Conservation (phyloP, 1,140 invertebrate genomes). For the Caenorhabditis brenneri region DNA sequence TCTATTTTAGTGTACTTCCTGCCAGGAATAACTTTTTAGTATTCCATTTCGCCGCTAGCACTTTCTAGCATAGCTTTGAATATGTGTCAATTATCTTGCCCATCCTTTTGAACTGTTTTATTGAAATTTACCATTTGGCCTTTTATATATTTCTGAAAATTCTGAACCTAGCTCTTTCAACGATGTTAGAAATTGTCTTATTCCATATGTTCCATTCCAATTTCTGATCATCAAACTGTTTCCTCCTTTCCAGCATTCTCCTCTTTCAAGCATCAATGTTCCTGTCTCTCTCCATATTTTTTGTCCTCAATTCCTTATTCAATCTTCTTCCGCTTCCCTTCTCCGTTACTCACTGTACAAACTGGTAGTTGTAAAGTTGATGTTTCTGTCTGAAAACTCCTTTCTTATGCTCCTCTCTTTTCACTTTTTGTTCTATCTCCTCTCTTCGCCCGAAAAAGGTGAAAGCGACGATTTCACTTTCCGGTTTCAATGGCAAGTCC, state of each 20-base stretch:
- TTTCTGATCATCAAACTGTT: slow-evolving; percentile 1
- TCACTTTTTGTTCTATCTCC: neutral
- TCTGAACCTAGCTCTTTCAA: no score
- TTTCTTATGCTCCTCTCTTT: neutral
- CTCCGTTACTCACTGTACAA: slow-evolving; percentile 26
- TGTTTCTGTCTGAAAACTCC: slow-evolving; percentile 17
- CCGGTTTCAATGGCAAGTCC: slow-evolving; percentile 11
- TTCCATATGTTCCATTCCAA: neutral
- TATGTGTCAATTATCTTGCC: no score
- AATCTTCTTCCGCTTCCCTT: slow-evolving; percentile 33
- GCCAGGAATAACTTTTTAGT: no score
- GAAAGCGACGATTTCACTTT: slow-evolving; percentile 36
- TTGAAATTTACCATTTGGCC: no score
- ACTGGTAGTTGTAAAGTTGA: slow-evolving; percentile 42
- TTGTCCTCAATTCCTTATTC: neutral
- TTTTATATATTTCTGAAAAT: no score
- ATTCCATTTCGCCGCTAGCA: no score
- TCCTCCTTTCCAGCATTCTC: neutral
- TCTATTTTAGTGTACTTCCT: no score
- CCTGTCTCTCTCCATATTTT: neutral
- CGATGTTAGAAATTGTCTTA: no score
- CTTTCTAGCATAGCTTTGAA: no score
- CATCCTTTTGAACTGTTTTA: no score
- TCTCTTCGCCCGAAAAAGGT: neutral
- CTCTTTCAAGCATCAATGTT: neutral